These are phyloP conservation scores for Amphiduros pacificus DNA, from an alignment of 2,888 invertebrate genomes.

Conservation along the genomic window DNA sequence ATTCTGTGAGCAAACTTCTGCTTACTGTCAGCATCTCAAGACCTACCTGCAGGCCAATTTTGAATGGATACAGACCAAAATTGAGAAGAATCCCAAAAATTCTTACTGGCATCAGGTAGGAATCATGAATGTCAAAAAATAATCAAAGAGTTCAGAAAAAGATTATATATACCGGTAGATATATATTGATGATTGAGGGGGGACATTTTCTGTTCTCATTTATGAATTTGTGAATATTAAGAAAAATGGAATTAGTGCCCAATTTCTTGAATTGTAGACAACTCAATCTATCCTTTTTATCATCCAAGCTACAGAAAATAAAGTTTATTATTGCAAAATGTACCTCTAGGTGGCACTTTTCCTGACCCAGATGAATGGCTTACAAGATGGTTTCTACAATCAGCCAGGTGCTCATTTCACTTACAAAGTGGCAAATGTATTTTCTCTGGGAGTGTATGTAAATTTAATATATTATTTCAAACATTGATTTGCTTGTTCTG, in stretches of 20 bases:
- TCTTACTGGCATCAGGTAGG: conserved; percentile 84
- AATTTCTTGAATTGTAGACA: too few relatives aligned
- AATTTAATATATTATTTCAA: neutral
- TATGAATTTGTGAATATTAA: too few relatives aligned
- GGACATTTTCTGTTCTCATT: too few relatives aligned
- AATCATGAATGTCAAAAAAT: neutral
- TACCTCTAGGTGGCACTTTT: conserved; percentile 67
- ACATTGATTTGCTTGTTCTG: neutral
- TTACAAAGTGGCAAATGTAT: conserved; percentile 11
- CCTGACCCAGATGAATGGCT: conserved; percentile 77
- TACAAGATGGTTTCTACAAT: conserved; percentile 73
- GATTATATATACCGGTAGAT: neutral
- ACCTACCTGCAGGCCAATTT: conserved; percentile 70
- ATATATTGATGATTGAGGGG: too few relatives aligned
- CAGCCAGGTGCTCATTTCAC: conserved; percentile 51
- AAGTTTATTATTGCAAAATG: neutral
- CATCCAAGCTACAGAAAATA: neutral
- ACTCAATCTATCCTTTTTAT: too few relatives aligned
- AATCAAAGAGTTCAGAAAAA: neutral
- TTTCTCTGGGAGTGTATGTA: conserved; percentile 16
- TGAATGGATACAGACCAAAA: conserved; percentile 67
- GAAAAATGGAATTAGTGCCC: too few relatives aligned
- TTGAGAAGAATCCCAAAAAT: conserved; percentile 63
- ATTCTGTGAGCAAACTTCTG: conserved; percentile 63
- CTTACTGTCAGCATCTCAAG: conserved; percentile 70